Base-by-base conservation (phyloP, 2,888 invertebrate genomes). In the Ectropis crepuscularia region DNA sequence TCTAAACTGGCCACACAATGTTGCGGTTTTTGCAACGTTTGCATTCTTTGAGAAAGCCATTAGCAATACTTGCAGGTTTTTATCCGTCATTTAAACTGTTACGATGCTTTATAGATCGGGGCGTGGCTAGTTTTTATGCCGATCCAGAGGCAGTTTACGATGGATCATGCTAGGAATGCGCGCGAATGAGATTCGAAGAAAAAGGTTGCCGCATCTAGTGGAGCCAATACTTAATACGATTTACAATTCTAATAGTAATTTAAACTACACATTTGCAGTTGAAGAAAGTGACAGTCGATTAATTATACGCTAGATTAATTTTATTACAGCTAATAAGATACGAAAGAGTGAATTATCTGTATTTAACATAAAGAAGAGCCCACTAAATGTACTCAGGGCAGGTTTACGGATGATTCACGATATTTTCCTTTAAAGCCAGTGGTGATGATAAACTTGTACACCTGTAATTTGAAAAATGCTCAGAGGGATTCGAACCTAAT, bases 81-180 rank as follows among this genome's bases (percentile, higher is more conserved):
- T 83, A 70, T 74, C 12, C 36, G 65, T 71, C 65, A 70, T 68
- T 73, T 68, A 75, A 76, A 79, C 76, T 79, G 77, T 80, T 80
- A 77, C 78, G 74, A 76, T 74, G 75, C 73, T 75, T 79, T 72
- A 75, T 77, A 74, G 74, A 77, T 73, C 73, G 78, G 76, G 82
- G 81, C 72, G 82, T 74, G 73, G 72, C 78, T 58, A 63, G 78
- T 86, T 88, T 86, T 88, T 87, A 74, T 79, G 65, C 63, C 58
- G 73, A 75, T 72, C 70, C 67, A 73, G 57, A 70, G 64, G 69
- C 58, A 60, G 65, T 72, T 76, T 76, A 73, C 76, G 73, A 72
- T 76, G 78, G 75, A 81, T 80, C 80, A 74, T 73, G 79, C 70
- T 74, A 71, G 75, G 80, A 81, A 84, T 86, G 80, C 78, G 75